Conservation (phyloP, 2,888 invertebrate species). For the Eretmocerus hayati region DNA sequence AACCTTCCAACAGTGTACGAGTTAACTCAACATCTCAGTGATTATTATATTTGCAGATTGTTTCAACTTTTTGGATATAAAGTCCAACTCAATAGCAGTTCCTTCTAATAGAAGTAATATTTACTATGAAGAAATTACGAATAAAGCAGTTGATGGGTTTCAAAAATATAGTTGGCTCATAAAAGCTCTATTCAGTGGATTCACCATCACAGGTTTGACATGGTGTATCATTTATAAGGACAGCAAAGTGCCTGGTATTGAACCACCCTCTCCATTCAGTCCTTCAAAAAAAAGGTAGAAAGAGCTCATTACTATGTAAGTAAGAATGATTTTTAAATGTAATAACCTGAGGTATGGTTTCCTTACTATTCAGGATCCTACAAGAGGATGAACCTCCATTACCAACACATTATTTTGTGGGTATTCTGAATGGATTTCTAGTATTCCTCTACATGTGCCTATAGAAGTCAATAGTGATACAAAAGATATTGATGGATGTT, state of each 20-base stretch:
- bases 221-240: conserved; percentile 58
- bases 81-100: not conserved
- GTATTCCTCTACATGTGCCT: conserved; percentile 36
- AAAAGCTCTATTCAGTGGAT: conserved; percentile 43
- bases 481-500: too few relatives aligned
- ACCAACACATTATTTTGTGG: conserved; percentile 37
- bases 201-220: conserved; percentile 50
- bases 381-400: conserved; percentile 26
- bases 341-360: conserved; percentile 1
- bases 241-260: conserved; percentile 54
- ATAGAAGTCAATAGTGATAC: conserved; percentile 16
- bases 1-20: too few relatives aligned
- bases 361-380: conserved; percentile 12
- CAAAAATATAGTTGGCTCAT: conserved; percentile 32
- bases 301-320: not conserved
- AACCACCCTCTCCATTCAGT: conserved; percentile 56
- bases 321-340: not conserved
- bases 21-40: not conserved
- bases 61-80: conserved; percentile 12
- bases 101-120: conserved; percentile 10
- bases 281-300: conserved; percentile 49
- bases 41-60: conserved; percentile 11
- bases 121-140: conserved; percentile 8
- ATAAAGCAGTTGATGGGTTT: conserved; percentile 14
- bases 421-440: conserved; percentile 33